These are phyloP conservation scores for Columba livia DNA, from an alignment of 2,113 vertebrate species.

Conservation along the genomic window DNA sequence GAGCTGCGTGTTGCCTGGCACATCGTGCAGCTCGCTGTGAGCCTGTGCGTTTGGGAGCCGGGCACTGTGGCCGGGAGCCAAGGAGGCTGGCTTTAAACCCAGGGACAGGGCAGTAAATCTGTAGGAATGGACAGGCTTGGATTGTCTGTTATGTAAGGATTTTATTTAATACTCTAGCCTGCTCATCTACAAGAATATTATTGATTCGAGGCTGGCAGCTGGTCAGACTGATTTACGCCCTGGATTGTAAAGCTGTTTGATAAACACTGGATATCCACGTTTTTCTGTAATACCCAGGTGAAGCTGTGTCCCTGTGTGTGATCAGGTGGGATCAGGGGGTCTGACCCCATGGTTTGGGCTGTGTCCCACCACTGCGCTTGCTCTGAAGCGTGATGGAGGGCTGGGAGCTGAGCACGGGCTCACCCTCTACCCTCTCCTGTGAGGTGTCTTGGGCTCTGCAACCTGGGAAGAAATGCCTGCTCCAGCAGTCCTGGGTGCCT, in stretches of 20 bases:
- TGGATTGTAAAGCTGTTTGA: not conserved
- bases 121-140: not conserved
- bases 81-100: not conserved
- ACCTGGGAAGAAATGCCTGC: not conserved
- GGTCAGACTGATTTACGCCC: conserved; percentile 11
- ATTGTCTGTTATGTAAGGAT: conserved; percentile 38
- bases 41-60: not conserved
- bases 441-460: not conserved
- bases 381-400: not conserved
- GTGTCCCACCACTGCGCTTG: not conserved
- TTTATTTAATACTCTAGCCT: conserved; percentile 43
- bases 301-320: not conserved
- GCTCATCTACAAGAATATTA: conserved; percentile 53
- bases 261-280: not conserved
- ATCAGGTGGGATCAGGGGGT: not conserved
- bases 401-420: not conserved
- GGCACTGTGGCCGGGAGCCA: not conserved
- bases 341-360: not conserved
- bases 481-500: not conserved
- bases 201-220: conserved; percentile 47
- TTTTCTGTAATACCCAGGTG: not conserved
- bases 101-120: conserved; percentile 20
- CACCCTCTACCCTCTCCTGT: not conserved
- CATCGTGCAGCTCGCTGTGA: not conserved
- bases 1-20: not conserved